phyloP scores from a whole-genome alignment of 2,113 vertebrate genomes.

The Cairina moschata region DNA sequence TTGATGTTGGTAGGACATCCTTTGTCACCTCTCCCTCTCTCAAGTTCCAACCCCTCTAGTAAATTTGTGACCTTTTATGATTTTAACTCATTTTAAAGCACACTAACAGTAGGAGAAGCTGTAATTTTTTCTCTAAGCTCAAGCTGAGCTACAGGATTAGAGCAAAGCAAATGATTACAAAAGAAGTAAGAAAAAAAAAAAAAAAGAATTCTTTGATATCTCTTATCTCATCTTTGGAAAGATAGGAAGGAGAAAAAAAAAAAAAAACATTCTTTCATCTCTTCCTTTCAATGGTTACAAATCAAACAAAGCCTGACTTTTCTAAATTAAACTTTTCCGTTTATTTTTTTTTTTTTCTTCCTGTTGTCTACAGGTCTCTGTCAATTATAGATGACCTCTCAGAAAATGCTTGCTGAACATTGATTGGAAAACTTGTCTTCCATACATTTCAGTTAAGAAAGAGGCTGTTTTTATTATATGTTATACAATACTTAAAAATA shows the following conservation, averaged over 20 bases:
- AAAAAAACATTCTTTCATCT: not conserved
- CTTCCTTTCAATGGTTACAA: not conserved
- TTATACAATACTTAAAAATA: not conserved
- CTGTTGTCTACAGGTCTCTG: not conserved
- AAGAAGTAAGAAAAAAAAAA: not conserved
- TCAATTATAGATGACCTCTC: not conserved
- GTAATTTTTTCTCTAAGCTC: not conserved
- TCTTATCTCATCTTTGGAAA: not conserved
- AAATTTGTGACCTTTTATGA: not conserved
- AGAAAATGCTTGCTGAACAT: not conserved
- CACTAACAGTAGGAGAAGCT: not conserved
- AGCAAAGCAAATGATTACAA: not conserved
- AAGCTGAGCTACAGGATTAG: not conserved
- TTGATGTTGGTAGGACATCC: not conserved
- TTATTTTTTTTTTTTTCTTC: conserved; percentile 15
- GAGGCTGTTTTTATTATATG: not conserved
- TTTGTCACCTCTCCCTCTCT: not conserved
- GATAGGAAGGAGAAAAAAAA: not conserved
- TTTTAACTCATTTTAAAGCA: not conserved
- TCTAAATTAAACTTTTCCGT: not conserved
- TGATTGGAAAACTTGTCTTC: not conserved
- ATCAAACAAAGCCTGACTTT: not conserved
- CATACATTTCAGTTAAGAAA: not conserved
- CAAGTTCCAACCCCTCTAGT: not conserved
- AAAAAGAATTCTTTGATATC: not conserved